These are phyloP conservation scores for Thunnus thynnus DNA, from an alignment of 2,113 vertebrate species.

Conservation along the genomic window DNA sequence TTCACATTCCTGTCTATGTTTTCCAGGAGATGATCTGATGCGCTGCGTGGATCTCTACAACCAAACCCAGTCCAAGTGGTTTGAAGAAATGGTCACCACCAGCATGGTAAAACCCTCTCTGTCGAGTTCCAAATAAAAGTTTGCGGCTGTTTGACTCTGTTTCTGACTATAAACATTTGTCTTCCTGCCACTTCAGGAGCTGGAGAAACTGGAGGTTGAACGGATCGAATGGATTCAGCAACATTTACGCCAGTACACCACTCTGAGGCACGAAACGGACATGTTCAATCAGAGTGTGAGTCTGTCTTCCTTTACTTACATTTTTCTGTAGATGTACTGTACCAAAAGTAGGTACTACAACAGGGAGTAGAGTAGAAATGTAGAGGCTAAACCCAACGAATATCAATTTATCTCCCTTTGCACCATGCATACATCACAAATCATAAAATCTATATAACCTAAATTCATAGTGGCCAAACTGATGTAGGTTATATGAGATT, in stretches of 20 bases:
- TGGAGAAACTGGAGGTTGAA: constrained; percentile 97
- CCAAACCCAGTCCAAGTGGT: constrained; percentile 98
- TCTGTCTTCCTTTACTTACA: constrained; percentile 22
- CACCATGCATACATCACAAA: too few species aligned
- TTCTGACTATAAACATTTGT: background rate
- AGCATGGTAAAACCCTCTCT: constrained; percentile 87
- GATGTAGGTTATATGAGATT: too few species aligned
- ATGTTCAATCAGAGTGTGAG: constrained; percentile 99
- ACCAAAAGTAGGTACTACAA: too few species aligned
- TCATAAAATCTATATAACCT: too few species aligned
- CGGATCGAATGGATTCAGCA: constrained; percentile 97
- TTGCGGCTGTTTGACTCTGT: background rate
- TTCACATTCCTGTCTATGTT: background rate
- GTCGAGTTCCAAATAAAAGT: background rate
- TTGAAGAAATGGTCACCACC: constrained; percentile 99
- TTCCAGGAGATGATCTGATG: constrained; percentile 96
- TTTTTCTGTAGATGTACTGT: background rate
- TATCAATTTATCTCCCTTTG: too few species aligned
- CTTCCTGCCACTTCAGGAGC: constrained; percentile 83
- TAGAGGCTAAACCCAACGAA: too few species aligned
- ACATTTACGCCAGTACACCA: constrained; percentile 96
- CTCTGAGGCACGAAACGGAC: constrained; percentile 96
- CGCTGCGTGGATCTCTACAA: constrained; percentile 98
- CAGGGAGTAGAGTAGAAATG: too few species aligned
- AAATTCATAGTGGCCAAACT: too few species aligned